These are phyloP conservation scores for Maniola hyperantus DNA, from an alignment of 2,888 invertebrate genomes.

Conservation along the genomic window DNA sequence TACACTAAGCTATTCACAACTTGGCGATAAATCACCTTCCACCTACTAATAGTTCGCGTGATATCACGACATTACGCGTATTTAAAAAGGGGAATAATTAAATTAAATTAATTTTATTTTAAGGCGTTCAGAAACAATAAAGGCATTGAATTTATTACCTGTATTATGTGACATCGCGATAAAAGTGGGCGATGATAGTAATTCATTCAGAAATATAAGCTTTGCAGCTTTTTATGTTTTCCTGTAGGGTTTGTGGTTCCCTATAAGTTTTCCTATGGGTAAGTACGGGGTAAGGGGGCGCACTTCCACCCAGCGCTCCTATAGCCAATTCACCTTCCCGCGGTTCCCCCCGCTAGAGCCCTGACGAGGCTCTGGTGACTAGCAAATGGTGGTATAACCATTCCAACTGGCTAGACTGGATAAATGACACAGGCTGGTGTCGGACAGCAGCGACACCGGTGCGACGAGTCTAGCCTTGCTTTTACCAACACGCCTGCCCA, in stretches of 20 bases:
- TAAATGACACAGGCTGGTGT: no score
- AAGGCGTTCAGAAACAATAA: conserved; percentile 23
- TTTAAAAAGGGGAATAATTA: conserved; percentile 32
- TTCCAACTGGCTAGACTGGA: no score
- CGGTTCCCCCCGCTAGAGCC: no score
- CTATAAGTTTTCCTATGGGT: no score
- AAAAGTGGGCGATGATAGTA: conserved; percentile 6
- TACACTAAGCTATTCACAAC: conserved; percentile 29
- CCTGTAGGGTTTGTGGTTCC: background rate
- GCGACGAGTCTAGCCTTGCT: no score
- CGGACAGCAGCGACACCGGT: no score
- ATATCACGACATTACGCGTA: conserved; percentile 33
- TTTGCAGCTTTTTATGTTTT: conserved; percentile 6
- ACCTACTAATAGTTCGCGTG: conserved; percentile 35
- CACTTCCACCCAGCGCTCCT: no score
- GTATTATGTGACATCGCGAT: conserved; percentile 8
- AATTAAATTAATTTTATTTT: conserved; percentile 33
- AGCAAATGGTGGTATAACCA: no score
- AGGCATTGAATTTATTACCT: conserved; percentile 19
- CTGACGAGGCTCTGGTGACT: no score
- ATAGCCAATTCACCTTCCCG: no score
- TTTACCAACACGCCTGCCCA: no score
- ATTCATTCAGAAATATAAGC: background rate
- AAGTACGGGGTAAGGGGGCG: no score
- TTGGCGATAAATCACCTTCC: conserved; percentile 34